Percentiles rank a stretch among this genome's conserved stretches.
These are phyloP conservation scores for Heliconius hermathena DNA, from an alignment of 1,140 invertebrate genomes.

Conservation along the genomic window DNA sequence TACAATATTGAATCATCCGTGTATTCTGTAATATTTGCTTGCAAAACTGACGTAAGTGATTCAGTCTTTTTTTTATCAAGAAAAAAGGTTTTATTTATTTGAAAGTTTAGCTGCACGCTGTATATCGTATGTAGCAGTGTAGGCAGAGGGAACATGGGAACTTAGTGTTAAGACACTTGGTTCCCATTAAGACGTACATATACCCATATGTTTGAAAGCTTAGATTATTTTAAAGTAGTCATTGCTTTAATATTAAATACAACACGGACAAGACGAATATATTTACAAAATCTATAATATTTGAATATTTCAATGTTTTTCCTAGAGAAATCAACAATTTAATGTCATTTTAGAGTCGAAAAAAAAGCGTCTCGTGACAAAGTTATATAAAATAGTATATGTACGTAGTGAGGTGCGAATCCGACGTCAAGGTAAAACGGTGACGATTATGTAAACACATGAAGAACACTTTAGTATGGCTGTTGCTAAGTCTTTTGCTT, in stretches of 20 bases:
- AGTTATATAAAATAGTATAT: not conserved
- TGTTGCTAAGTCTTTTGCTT: slow-evolving; percentile 14
- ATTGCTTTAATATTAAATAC: no score
- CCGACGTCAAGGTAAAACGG: slow-evolving; percentile 17
- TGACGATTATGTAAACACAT: not conserved
- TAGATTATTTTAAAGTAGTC: no score
- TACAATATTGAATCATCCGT: not conserved
- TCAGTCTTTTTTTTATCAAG: not conserved
- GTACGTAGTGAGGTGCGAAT: slow-evolving; percentile 1
- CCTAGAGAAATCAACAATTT: no score
- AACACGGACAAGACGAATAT: no score
- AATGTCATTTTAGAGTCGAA: no score
- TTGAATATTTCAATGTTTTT: no score
- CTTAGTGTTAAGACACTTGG: no score
- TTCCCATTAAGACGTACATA: no score
- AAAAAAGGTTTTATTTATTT: not conserved
- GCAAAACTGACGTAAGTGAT: not conserved
- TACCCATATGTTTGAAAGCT: no score
- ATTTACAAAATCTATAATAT: no score
- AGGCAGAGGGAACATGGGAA: no score
- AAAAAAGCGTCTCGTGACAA: slow-evolving; percentile 18
- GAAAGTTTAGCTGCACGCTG: not conserved
- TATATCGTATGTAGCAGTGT: no score
- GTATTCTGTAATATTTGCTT: not conserved
- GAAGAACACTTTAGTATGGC: not conserved